Conservation (phyloP, 1,140 invertebrate species). For the Conus ventricosus region DNA sequence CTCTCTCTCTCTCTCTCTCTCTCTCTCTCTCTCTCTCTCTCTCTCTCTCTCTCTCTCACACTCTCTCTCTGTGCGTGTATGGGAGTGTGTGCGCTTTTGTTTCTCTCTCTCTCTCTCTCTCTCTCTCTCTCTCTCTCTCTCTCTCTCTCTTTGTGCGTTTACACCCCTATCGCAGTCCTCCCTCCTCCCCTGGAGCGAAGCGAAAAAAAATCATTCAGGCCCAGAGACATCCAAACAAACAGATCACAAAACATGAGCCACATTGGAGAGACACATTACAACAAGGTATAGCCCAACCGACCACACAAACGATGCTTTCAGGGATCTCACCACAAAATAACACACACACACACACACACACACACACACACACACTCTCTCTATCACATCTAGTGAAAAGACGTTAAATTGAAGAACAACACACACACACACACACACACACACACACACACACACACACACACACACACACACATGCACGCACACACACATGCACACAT, state of each 20-base stretch:
- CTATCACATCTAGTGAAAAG: no score
- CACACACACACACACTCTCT: no score
- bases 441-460: not conserved
- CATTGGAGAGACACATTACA: not conserved
- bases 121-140: slow-evolving; percentile 1
- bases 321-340: not conserved
- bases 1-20: no score
- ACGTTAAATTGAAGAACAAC: no score
- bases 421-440: not conserved
- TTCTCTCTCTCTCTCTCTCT: no score
- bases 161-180: not conserved
- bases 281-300: not conserved
- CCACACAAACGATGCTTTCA: not conserved
- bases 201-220: not conserved
- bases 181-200: not conserved
- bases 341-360: no score
- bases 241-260: not conserved
- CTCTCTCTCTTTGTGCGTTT: not conserved
- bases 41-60: not conserved
- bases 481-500: no score
- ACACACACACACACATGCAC: not conserved
- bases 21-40: slow-evolving; percentile 3
- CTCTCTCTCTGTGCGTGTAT: no score
- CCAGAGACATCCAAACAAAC: not conserved
- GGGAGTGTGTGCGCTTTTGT: no score